Evolutionary conservation across 2,888 invertebrate species (phyloP).

Genomic region (Mimumesa dahlbomi): DNA sequence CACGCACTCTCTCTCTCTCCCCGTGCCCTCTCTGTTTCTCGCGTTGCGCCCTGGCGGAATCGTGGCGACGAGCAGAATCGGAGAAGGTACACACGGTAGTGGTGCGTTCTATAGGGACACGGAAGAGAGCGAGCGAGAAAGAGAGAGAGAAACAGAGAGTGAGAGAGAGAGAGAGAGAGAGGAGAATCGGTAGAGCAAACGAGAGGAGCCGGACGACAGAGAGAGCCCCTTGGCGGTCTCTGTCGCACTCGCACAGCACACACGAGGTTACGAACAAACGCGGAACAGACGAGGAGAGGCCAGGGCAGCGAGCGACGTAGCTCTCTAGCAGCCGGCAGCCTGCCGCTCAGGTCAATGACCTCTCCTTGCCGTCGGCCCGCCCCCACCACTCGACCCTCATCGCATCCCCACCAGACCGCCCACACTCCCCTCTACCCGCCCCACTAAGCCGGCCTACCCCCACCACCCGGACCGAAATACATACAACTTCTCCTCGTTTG

Average conservation of each 20-base stretch:
- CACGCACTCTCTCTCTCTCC: slow-evolving; percentile 41
- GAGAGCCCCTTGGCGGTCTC: slow-evolving; percentile 33
- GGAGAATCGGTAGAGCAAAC: background rate
- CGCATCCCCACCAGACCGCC: slow-evolving; percentile 28
- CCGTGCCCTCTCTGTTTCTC: slow-evolving; percentile 47
- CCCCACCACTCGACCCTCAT: slow-evolving; percentile 66
- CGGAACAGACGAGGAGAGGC: slow-evolving; percentile 72
- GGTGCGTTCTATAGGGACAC: too few species aligned
- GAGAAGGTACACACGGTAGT: slow-evolving; percentile 40
- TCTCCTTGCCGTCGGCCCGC: slow-evolving; percentile 77
- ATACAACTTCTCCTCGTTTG: slow-evolving; percentile 12
- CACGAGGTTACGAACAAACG: slow-evolving; percentile 76
- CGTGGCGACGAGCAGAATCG: slow-evolving; percentile 56
- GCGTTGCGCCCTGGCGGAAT: slow-evolving; percentile 57
- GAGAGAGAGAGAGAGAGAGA: slow-evolving; percentile 12
- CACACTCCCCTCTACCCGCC: slow-evolving; percentile 25
- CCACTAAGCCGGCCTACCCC: slow-evolving; percentile 20
- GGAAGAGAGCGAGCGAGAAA: slow-evolving; percentile 7
- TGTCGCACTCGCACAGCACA: slow-evolving; percentile 66
- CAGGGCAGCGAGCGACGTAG: slow-evolving; percentile 70
- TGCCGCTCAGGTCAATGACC: slow-evolving; percentile 80
- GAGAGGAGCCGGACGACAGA: slow-evolving; percentile 2
- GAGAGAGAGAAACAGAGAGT: slow-evolving; percentile 7
- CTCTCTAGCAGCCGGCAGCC: slow-evolving; percentile 80
- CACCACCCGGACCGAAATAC: background rate